phyloP scores from a whole-genome alignment of 2,888 invertebrate genomes.

The Pollenia amentaria region DNA sequence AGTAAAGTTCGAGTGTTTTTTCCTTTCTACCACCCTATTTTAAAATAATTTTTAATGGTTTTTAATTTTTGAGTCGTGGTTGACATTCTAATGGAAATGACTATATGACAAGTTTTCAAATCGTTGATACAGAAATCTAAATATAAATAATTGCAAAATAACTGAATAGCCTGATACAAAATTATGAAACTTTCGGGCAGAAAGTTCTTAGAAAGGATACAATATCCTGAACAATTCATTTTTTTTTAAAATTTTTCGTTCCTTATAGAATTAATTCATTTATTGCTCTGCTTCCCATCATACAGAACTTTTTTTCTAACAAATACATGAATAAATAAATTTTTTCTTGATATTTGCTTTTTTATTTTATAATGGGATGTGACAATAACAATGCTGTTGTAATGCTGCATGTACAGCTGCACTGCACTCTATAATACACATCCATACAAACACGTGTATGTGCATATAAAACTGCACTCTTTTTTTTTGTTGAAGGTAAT shows the following conservation, averaged over 20 bases:
- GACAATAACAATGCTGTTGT: constrained; percentile 63
- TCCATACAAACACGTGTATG: not conserved
- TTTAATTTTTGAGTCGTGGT: too few relatives aligned
- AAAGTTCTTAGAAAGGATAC: too few relatives aligned
- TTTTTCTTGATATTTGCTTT: constrained; percentile 53
- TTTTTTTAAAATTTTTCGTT: not conserved
- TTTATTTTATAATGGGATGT: constrained; percentile 69
- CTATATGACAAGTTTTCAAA: too few relatives aligned
- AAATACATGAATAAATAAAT: constrained; percentile 66
- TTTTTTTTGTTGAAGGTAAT: constrained; percentile 70
- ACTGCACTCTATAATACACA: not conserved
- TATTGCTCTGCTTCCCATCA: not conserved
- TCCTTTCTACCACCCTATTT: too few relatives aligned
- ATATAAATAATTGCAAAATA: too few relatives aligned
- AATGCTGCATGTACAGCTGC: constrained; percentile 53
- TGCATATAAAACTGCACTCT: constrained; percentile 57
- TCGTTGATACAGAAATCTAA: too few relatives aligned
- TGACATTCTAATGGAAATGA: too few relatives aligned
- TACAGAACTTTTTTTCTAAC: constrained; percentile 59
- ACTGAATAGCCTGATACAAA: too few relatives aligned
- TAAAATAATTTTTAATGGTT: too few relatives aligned
- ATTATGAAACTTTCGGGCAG: too few relatives aligned
- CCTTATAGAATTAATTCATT: not conserved
- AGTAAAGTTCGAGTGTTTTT: too few relatives aligned
- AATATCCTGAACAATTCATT: not conserved